phyloP scores from a whole-genome alignment of 1,140 invertebrate genomes.

The Laodelphax striatellus region DNA sequence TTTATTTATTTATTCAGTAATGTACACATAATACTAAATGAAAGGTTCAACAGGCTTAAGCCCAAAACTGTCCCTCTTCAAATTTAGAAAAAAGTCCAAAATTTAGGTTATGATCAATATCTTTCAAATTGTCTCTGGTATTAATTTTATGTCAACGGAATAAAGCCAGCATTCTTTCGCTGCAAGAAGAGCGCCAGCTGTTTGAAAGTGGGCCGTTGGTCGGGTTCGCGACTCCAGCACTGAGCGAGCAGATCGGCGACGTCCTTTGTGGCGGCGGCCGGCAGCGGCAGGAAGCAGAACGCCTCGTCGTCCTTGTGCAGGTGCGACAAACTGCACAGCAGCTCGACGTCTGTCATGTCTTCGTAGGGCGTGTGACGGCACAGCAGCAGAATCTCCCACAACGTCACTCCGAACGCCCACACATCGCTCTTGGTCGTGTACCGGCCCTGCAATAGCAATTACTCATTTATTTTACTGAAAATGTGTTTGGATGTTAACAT shows the following conservation, averaged over 20 bases:
- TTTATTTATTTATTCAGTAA: too few relatives aligned
- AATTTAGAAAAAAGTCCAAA: too few relatives aligned
- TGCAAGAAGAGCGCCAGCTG: slow-evolving; percentile 82
- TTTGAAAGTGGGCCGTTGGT: slow-evolving; percentile 67
- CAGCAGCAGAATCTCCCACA: slow-evolving; percentile 63
- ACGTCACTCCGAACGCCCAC: slow-evolving; percentile 63
- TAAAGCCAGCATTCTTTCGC: slow-evolving; percentile 67
- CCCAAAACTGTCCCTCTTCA: too few relatives aligned
- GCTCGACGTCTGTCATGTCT: slow-evolving; percentile 52
- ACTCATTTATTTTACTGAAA: too few relatives aligned
- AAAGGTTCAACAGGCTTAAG: too few relatives aligned
- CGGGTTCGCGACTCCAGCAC: slow-evolving; percentile 74
- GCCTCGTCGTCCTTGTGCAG: slow-evolving; percentile 43
- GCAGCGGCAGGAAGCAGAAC: slow-evolving; percentile 52
- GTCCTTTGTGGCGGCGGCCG: slow-evolving; percentile 56
- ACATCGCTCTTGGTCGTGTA: slow-evolving; percentile 44
- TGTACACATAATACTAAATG: too few relatives aligned
- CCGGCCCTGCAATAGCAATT: slow-evolving; percentile 36
- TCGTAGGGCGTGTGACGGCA: slow-evolving; percentile 58
- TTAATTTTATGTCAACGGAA: slow-evolving; percentile 32
- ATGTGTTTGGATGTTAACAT: too few relatives aligned
- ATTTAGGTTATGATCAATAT: too few relatives aligned
- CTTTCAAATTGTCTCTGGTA: too few relatives aligned
- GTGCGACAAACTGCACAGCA: slow-evolving; percentile 57
- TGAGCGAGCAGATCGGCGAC: slow-evolving; percentile 82